Percentiles rank a stretch among this genome's conserved stretches.
These are phyloP conservation scores for Apis cerana DNA, from an alignment of 1,140 invertebrate species.

Conservation along the genomic window DNA sequence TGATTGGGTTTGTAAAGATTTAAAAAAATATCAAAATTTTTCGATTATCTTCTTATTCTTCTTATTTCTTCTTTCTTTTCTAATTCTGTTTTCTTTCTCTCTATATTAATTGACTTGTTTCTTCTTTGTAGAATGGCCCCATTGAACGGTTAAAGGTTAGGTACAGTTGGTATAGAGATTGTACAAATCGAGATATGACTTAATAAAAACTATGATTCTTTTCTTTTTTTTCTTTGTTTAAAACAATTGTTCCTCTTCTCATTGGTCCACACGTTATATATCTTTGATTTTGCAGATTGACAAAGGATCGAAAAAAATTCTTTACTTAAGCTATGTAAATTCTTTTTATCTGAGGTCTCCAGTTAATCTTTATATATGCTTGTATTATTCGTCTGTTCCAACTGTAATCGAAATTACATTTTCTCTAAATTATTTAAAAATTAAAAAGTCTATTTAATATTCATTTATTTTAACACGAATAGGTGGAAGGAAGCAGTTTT, in stretches of 20 bases:
- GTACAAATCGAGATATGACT: conserved; percentile 13
- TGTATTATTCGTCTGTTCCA: neutral
- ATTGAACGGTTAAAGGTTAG: conserved; percentile 10
- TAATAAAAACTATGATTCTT: conserved; percentile 30
- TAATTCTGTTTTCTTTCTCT: too few relatives aligned
- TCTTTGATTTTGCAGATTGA: neutral
- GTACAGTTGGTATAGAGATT: conserved; percentile 1
- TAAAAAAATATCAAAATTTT: conserved; percentile 63
- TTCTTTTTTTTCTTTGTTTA: neutral
- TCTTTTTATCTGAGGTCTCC: too few relatives aligned
- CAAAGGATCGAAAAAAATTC: neutral
- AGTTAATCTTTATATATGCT: too few relatives aligned
- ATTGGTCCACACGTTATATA: conserved; percentile 50
- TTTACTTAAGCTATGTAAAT: neutral
- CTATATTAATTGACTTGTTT: conserved; percentile 64
- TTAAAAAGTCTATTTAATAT: too few relatives aligned
- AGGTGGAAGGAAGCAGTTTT: conserved; percentile 22
- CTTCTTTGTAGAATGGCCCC: conserved; percentile 55
- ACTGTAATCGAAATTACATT: conserved; percentile 9
- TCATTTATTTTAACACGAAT: neutral
- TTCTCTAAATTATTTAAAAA: neutral
- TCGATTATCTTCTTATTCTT: neutral
- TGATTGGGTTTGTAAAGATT: conserved; percentile 54
- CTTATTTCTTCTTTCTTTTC: neutral
- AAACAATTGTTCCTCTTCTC: conserved; percentile 2